Evolutionary conservation across 2,888 invertebrate genomes (phyloP).

Genomic region (Chymomyza procnemis): DNA sequence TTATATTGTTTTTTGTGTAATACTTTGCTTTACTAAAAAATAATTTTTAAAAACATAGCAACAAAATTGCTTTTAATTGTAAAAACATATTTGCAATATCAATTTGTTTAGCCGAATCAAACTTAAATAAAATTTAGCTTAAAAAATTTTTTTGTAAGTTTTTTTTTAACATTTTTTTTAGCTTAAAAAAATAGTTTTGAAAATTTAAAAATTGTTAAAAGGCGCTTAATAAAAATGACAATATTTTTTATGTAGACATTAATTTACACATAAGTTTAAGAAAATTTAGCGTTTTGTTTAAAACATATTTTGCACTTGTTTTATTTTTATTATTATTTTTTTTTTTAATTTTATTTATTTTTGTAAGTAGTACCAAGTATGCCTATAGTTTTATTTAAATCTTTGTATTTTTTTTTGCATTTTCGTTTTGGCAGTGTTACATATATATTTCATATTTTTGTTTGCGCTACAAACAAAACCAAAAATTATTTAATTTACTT

Average conservation of each 20-base stretch:
- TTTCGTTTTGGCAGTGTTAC: constrained; percentile 72
- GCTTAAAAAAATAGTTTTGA: neutral
- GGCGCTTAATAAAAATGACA: constrained; percentile 23
- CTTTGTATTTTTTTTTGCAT: constrained; percentile 27
- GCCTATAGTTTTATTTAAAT: constrained; percentile 30
- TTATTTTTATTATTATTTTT: constrained; percentile 41
- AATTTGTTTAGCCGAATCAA: constrained; percentile 10
- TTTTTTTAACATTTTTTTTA: neutral
- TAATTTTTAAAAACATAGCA: constrained; percentile 18
- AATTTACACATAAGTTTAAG: constrained; percentile 42
- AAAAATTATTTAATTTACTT: constrained; percentile 39
- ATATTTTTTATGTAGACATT: constrained; percentile 51
- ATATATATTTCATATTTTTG: constrained; percentile 28
- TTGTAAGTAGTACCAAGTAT: constrained; percentile 30
- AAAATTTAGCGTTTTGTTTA: constrained; percentile 48
- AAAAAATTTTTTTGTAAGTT: neutral
- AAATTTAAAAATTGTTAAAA: neutral
- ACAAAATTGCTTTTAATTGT: constrained; percentile 21
- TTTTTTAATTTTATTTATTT: constrained; percentile 23
- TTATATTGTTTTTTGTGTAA: constrained; percentile 34
- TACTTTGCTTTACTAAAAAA: constrained; percentile 56
- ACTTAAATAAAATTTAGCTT: constrained; percentile 21
- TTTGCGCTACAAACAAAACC: constrained; percentile 52
- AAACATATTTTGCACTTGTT: constrained; percentile 71
- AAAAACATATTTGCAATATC: constrained; percentile 8